Base-by-base conservation (phyloP, 30 jellyfish, hydroid and myxozoan genomes). In the Hydra vulgaris region DNA sequence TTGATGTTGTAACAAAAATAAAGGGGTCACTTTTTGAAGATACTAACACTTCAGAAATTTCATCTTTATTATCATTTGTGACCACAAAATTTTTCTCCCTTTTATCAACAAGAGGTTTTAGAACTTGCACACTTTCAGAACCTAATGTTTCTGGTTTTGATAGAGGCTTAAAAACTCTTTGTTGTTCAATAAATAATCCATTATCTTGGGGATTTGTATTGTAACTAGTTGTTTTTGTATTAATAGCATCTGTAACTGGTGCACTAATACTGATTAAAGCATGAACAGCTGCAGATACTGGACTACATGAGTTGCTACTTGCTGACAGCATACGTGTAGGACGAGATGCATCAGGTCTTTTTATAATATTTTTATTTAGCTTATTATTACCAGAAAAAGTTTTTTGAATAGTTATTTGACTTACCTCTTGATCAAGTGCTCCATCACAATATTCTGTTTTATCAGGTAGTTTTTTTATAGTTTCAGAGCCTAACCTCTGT, bases 251-350 rank as follows among this genome's bases (percentile, higher is more conserved):
- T 21, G 55, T 66, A 54, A 53, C 86, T 7, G 77, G 86, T 1
- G 86, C 86, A 72, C 82, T 90, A 55, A 90, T 86, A 69, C 97
- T 90, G 84, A 90, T 90, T 55, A 90, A 83, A 27, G 95, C 97
- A 80, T 90, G 96, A 20, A 90, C 97, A 55, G 97, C 97, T 18
- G 97, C 95, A 15, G 95, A 90, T 20, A 86, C 92, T 3, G 97
- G 95, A 81, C 97, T 90, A 53, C 97, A 84, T 7, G 97, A 90
- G 77, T 83, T 85, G 26, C 96, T 82, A 4, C 91, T 92, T 0
- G 88, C 88, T 0, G 94, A 79, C n/a, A 83, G 53, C 85, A 82
- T 71, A 15, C 78, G 84, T 69, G 93, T 77, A 19, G 96, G 96
- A 24, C 87, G 90, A 16, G 84, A 87, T 54, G 89, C 75, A 82